These are phyloP conservation scores for Clitarchus hookeri DNA, from an alignment of 2,888 invertebrate genomes.

Conservation along the genomic window DNA sequence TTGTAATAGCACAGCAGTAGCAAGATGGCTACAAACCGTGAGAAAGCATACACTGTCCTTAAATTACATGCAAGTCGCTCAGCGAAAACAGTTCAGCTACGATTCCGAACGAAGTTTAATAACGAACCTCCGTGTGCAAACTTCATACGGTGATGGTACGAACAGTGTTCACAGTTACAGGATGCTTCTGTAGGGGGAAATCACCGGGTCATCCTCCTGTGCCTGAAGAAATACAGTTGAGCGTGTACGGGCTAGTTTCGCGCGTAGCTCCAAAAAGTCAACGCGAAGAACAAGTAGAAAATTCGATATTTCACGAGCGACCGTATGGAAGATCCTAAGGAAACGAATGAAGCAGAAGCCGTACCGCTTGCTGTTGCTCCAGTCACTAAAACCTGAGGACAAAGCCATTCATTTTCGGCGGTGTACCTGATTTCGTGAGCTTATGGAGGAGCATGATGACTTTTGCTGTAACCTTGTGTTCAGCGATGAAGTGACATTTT, in stretches of 20 bases:
- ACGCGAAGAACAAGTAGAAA: constrained; percentile 26
- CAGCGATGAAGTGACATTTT: no score
- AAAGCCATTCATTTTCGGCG: not conserved
- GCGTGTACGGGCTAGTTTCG: constrained; percentile 21
- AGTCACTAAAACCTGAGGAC: no score
- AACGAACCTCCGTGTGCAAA: no score
- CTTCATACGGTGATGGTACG: constrained; percentile 31
- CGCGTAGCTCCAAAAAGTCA: constrained; percentile 17
- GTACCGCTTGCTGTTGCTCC: constrained; percentile 16
- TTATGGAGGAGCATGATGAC: no score
- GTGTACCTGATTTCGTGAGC: no score
- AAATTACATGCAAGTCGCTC: no score
- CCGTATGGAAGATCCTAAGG: constrained; percentile 17
- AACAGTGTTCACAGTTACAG: constrained; percentile 31
- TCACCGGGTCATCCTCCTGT: constrained; percentile 16
- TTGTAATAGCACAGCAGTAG: no score
- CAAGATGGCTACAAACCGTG: no score
- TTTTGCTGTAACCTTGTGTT: no score
- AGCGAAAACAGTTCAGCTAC: constrained; percentile 27
- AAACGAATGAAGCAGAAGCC: no score
- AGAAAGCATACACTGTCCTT: no score
- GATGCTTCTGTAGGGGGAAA: constrained; percentile 29
- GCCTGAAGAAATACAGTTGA: constrained; percentile 26
- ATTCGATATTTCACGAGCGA: constrained; percentile 20
- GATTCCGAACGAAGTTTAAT: constrained; percentile 31